phyloP scores from a whole-genome alignment of 2,888 invertebrate genomes.

The Nasonovia ribisnigri region DNA sequence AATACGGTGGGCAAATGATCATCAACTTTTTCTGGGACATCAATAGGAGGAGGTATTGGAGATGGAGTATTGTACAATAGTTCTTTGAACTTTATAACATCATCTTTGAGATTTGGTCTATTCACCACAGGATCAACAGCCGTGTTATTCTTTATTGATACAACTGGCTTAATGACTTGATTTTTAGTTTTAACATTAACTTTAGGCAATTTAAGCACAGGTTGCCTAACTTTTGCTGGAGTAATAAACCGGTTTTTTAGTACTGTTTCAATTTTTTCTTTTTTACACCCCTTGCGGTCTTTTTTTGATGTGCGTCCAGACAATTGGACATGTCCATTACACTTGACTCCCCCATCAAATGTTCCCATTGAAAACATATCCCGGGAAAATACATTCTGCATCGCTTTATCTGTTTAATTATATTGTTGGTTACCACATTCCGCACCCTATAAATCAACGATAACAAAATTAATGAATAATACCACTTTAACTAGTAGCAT shows the following conservation, averaged over 20 bases:
- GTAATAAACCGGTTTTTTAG: conserved; percentile 68
- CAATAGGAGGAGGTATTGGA: conserved; percentile 21
- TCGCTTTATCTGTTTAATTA: conserved; percentile 66
- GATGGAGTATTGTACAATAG: not conserved
- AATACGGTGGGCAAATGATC: not conserved
- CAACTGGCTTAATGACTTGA: conserved; percentile 61
- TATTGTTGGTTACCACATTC: conserved; percentile 46
- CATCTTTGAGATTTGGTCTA: conserved; percentile 61
- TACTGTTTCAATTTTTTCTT: conserved; percentile 69
- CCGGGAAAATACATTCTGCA: conserved; percentile 68
- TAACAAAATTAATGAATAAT: not conserved
- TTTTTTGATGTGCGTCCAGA: conserved; percentile 68
- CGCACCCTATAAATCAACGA: not conserved
- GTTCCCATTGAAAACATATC: conserved; percentile 67
- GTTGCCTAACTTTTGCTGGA: conserved; percentile 33
- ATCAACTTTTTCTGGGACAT: conserved; percentile 39
- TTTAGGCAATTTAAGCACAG: conserved; percentile 31
- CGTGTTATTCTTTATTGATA: conserved; percentile 62
- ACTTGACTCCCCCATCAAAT: conserved; percentile 66
- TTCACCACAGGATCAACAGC: conserved; percentile 48
- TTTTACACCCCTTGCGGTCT: conserved; percentile 69
- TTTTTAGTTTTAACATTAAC: conserved; percentile 60
- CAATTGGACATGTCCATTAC: conserved; percentile 68
- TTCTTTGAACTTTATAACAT: conserved; percentile 5
- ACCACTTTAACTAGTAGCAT: not conserved